Evolutionary conservation across 2,888 invertebrate genomes (phyloP), one percentile per base, ranked within the genome.

Genomic region (Cynaeus angustus): DNA sequence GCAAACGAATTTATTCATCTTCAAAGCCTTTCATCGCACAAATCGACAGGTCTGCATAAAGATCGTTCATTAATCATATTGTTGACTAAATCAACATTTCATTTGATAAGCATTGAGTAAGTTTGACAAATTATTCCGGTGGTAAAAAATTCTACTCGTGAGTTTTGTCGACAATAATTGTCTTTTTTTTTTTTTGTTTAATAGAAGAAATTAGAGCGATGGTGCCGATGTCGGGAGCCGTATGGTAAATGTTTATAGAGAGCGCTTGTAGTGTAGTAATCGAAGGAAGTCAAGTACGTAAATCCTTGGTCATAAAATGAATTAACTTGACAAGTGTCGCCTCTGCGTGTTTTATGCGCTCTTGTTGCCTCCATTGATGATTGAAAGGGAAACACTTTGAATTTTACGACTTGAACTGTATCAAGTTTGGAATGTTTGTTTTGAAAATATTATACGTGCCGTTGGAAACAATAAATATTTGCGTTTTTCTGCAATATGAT

Each of bases 301-400:
- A 79, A 78, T 75, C 72, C 72, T 72, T 58, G 72, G 71, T 70
- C 76, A 76, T 80, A 80, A 80, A 80, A 68, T 30, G 65, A 58
- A 71, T 71, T 68, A 68, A 71, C 48, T 76, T 78, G 77, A 78
- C 78, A 78, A 78, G 75, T 79, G 79, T 79, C 78, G 76, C 77
- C 76, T 76, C 73, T 74, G 75, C 73, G 72, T 70, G 71, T 70
- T 75, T 77, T 75, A 75, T 75, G 70, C 67, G 68, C 70, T 71
- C 71, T 75, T 77, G 76, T 78, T 77, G 76, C 71, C 52, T 46
- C 38, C 52, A 48, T 55, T 61, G 79, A 75, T 79, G 80, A 80
- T 80, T 80, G 80, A 80, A 76, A 78, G 80, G 80, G 80, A 80
- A 80, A 80, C 70, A 74, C 76, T 74, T 75, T 59, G 74, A 72